phyloP scores from a whole-genome alignment of 2,888 invertebrate genomes.

The Crioceris asparagi region DNA sequence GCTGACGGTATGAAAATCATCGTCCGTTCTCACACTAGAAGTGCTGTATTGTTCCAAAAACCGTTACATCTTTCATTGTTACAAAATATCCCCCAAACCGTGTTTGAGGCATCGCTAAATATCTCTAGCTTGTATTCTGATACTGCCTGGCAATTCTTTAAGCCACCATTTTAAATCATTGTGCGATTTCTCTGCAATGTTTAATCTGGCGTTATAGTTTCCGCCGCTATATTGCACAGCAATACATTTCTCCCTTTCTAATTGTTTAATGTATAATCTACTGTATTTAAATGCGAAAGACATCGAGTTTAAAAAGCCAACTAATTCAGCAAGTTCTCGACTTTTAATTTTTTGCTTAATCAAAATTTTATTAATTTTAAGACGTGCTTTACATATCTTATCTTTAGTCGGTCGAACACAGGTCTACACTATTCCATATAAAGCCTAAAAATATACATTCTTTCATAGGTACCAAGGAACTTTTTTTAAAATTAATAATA shows the following conservation, averaged over 20 bases:
- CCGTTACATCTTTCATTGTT: neutral
- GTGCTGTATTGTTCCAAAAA: neutral
- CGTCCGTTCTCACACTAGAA: too few relatives aligned
- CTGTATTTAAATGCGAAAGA: slow-evolving; percentile 7
- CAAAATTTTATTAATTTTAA: neutral
- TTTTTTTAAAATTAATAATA: slow-evolving; percentile 4
- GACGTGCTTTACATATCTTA: neutral
- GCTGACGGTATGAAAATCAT: too few relatives aligned
- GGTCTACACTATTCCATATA: neutral
- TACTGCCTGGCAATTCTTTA: slow-evolving; percentile 1
- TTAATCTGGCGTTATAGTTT: slow-evolving; percentile 3
- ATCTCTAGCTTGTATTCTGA: neutral
- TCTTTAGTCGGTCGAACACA: slow-evolving; percentile 1
- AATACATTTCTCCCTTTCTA: slow-evolving; percentile 6
- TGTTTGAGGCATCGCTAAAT: slow-evolving; percentile 2
- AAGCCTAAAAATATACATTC: slow-evolving; percentile 1
- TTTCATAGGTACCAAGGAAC: neutral
- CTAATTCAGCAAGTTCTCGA: neutral
- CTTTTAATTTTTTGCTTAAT: neutral
- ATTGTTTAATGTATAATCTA: slow-evolving; percentile 8
- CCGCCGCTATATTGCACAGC: slow-evolving; percentile 1
- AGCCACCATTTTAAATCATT: slow-evolving; percentile 8
- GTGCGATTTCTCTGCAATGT: neutral
- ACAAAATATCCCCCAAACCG: slow-evolving; percentile 1
- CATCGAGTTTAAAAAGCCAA: slow-evolving; percentile 5